phyloP scores from a whole-genome alignment of 64 coral and sea anemone genomes.

The Montipora cactus region DNA sequence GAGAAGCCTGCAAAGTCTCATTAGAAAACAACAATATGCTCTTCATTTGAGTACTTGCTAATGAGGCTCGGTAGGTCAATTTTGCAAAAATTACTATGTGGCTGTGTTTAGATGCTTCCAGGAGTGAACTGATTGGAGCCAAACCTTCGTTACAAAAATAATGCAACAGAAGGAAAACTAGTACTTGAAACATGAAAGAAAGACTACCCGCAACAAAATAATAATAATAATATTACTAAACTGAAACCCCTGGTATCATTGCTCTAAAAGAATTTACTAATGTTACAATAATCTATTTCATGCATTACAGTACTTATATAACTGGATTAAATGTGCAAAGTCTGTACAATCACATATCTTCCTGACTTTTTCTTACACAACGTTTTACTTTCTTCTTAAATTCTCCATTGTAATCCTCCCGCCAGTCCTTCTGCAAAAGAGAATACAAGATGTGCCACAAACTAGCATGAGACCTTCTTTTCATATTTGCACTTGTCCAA shows the following conservation, averaged over 20 bases:
- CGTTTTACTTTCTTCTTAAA: slow-evolving; percentile 95
- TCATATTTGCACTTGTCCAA: too few species aligned
- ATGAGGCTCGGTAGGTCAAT: too few species aligned
- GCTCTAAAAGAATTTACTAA: not conserved
- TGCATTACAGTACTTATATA: not conserved
- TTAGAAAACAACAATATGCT: too few species aligned
- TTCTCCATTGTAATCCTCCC: slow-evolving; percentile 73
- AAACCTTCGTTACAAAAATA: not conserved
- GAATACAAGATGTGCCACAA: not conserved
- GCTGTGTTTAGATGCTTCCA: too few species aligned
- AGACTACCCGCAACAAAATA: not conserved
- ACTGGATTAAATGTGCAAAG: not conserved
- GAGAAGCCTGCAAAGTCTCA: too few species aligned
- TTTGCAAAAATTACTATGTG: too few species aligned
- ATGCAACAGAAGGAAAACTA: not conserved
- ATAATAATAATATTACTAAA: not conserved
- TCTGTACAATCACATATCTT: slow-evolving; percentile 13
- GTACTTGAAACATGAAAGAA: not conserved
- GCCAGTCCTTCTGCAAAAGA: slow-evolving; percentile 95
- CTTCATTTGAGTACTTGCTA: too few species aligned
- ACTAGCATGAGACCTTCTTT: too few species aligned
- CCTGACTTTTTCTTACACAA: slow-evolving; percentile 93
- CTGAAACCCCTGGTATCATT: not conserved
- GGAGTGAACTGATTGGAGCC: not conserved
- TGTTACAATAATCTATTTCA: not conserved